Evolutionary conservation across 2,113 vertebrate species (phyloP), one percentile per base, ranked within the genome.

Genomic region (Dasyurus viverrinus): DNA sequence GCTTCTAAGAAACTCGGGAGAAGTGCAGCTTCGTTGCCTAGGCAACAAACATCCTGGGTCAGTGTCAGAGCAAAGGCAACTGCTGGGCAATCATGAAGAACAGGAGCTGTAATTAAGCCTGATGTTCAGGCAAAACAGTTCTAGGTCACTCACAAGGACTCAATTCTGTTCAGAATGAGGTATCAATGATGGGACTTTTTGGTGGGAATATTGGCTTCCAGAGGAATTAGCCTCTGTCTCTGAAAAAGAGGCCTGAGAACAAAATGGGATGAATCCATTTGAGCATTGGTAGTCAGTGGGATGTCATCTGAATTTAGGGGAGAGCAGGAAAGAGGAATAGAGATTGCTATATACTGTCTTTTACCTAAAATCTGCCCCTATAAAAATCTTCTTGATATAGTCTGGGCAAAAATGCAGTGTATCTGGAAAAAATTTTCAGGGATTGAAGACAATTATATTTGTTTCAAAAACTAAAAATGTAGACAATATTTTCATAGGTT

Each of bases 1-100:
- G 93, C 42, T 27, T 93, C 93, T 46, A 8, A 47, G 93, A 92
- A 46, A 93, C 97, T 96, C 95, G 94, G 97, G 96, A 98, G 95
- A 96, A 93, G 47, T 42, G 25, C 54, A 93, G 94, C 96, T 96
- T 57, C 90, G 97, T 97, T 95, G 95, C 95, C 97, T 94, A 97
- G 94, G 94, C 94, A 96, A 97, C 96, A 5, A 91, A 92, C 2
- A 2, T 48, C 96, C 68, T 48, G 95, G 97, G 96, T 95, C 96
- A 93, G 96, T 2, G 0, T 92, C 90, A 54, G 89, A 96, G 94
- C 94, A n/a, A 50, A 93, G 68, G 52, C 94, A 93, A 95, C 93
- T 54, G 36, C 93, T 9, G 57, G 53, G 52, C 52, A 26, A 24
- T 2, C 60, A 53, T 0, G 90, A 93, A 92, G 94, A 97, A 90